Evolutionary conservation across 1,140 invertebrate genomes (phyloP).

Genomic region (Brachionus rotundiformis): DNA sequence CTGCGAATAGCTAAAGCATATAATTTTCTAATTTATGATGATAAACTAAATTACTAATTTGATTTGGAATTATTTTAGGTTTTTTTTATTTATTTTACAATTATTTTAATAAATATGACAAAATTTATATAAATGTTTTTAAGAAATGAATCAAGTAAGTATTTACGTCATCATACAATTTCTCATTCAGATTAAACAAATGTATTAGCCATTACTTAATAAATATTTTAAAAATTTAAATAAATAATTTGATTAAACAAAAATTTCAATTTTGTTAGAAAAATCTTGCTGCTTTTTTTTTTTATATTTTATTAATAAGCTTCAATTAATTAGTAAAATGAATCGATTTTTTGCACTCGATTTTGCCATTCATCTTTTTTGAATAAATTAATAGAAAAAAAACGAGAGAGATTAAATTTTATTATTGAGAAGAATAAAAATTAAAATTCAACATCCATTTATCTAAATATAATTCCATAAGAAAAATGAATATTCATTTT

Average conservation of each 20-base stretch:
- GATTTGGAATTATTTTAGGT: background rate
- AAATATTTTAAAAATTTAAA: too few species aligned
- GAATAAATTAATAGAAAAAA: background rate
- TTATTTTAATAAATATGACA: background rate
- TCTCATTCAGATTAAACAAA: background rate
- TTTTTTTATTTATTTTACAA: background rate
- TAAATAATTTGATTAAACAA: background rate
- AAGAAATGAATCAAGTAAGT: background rate
- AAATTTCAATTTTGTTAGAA: background rate
- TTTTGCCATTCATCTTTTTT: background rate
- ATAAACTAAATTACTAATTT: background rate
- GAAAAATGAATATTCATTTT: background rate
- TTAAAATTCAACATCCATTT: background rate
- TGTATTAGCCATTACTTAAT: background rate
- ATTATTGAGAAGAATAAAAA: background rate
- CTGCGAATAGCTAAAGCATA: too few species aligned
- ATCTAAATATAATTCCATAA: background rate
- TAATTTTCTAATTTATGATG: too few species aligned
- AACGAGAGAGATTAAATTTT: background rate
- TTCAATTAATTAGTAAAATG: background rate
- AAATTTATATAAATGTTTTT: background rate
- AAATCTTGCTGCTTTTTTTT: background rate
- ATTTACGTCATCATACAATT: background rate
- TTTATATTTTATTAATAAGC: background rate
- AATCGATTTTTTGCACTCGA: background rate